Evolutionary conservation across 1,140 invertebrate genomes (phyloP).

Genomic region (Sycophaga agraensis): DNA sequence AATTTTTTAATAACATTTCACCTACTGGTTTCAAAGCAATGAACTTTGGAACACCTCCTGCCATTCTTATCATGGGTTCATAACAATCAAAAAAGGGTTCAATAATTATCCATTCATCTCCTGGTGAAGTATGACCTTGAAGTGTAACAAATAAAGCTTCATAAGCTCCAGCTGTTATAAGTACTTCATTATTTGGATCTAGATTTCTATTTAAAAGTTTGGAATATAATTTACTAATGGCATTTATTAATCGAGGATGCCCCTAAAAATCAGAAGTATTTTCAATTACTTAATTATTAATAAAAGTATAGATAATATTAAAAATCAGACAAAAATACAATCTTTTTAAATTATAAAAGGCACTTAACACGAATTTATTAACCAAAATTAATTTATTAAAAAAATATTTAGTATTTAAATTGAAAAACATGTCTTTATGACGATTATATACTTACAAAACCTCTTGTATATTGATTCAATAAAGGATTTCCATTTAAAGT

Average conservation of each 20-base stretch:
- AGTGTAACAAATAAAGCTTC: constrained; percentile 86
- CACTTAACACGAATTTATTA: too few relatives aligned
- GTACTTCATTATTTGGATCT: constrained; percentile 80
- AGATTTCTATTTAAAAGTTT: constrained; percentile 73
- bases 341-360: too few relatives aligned
- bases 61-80: constrained; percentile 87
- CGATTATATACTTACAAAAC: constrained; percentile 74
- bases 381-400: too few relatives aligned
- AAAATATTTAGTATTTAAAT: too few relatives aligned
- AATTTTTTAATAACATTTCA: too few relatives aligned
- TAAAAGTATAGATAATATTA: background rate
- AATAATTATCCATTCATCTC: constrained; percentile 94
- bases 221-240: constrained; percentile 82
- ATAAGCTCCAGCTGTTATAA: constrained; percentile 91
- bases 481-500: constrained; percentile 71
- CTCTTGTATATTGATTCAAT: constrained; percentile 89
- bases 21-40: constrained; percentile 82
- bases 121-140: constrained; percentile 79
- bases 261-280: constrained; percentile 68
- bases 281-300: background rate
- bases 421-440: too few relatives aligned
- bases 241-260: constrained; percentile 85
- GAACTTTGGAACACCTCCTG: constrained; percentile 84
- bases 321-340: constrained; percentile 5
- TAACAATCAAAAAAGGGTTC: constrained; percentile 99